These are phyloP conservation scores for Sylvia borin DNA, from an alignment of 2,797 vertebrate genomes.

Conservation along the genomic window DNA sequence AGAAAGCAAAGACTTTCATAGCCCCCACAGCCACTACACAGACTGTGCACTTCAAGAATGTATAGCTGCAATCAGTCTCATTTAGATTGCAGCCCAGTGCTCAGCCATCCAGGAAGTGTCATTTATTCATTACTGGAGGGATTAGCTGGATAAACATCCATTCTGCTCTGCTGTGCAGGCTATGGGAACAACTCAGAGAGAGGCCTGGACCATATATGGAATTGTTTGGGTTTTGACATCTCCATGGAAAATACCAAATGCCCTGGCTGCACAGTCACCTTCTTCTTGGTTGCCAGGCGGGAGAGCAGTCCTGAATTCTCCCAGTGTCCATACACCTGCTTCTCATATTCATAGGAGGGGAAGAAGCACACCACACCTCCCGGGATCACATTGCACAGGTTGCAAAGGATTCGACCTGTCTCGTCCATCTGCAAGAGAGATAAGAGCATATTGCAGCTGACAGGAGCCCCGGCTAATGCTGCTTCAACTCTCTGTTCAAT, in stretches of 20 bases:
- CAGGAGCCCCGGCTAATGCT: neutral
- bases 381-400: constrained; percentile 90
- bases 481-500: neutral
- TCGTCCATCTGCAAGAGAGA: constrained; percentile 87
- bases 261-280: constrained; percentile 76
- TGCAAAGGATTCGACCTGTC: constrained; percentile 88
- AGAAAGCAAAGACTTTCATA: neutral
- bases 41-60: neutral
- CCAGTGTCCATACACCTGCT: constrained; percentile 86
- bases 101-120: neutral
- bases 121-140: constrained; percentile 8
- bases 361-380: constrained; percentile 96
- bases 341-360: constrained; percentile 92
- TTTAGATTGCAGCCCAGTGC: constrained; percentile 26
- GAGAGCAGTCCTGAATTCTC: constrained; percentile 82
- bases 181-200: neutral
- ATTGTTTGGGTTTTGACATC: neutral
- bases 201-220: neutral
- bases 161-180: constrained; percentile 27
- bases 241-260: neutral
- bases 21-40: neutral
- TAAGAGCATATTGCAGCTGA: neutral
- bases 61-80: constrained; percentile 22
- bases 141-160: neutral
- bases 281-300: constrained; percentile 87